Percentiles rank a stretch among this genome's conserved stretches.
Conservation (phyloP, 2,797 vertebrate genomes). For the Leptoclinus maculatus region DNA sequence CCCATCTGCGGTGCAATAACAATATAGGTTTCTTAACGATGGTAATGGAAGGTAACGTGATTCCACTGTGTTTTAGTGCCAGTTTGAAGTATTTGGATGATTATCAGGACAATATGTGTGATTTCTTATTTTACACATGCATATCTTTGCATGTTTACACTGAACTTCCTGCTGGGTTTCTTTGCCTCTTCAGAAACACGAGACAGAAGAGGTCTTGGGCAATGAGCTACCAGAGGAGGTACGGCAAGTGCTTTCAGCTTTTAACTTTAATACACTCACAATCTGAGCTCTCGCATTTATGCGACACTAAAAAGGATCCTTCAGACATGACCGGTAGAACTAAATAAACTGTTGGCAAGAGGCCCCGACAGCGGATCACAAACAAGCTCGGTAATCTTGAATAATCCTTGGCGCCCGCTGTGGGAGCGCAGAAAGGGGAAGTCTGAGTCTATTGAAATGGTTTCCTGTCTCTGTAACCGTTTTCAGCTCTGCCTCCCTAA, state of each 20-base stretch:
- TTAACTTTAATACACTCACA: constrained; percentile 1
- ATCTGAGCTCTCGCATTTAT: constrained; percentile 6
- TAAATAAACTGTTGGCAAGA: constrained; percentile 20
- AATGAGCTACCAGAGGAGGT: background rate
- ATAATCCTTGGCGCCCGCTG: constrained; percentile 54
- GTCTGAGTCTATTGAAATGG: constrained; percentile 66
- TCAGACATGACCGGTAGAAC: constrained; percentile 16
- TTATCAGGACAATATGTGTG: background rate
- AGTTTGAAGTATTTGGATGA: background rate
- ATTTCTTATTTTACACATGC: background rate
- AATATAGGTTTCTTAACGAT: background rate
- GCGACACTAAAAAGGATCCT: constrained; percentile 19
- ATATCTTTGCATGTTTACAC: background rate
- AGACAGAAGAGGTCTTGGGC: background rate
- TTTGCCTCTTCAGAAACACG: background rate
- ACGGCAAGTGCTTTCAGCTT: background rate
- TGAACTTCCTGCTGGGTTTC: background rate
- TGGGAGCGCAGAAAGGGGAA: constrained; percentile 70
- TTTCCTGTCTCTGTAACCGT: constrained; percentile 75
- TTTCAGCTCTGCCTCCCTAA: constrained; percentile 27
- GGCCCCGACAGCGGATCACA: constrained; percentile 33
- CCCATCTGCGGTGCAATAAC: background rate
- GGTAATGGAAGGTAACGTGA: background rate
- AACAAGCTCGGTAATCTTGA: constrained; percentile 44
- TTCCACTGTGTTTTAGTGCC: background rate